Evolutionary conservation across 2,797 vertebrate species (phyloP), one percentile per base, ranked within the genome.

Genomic region (Coracias cyanogaster): DNA sequence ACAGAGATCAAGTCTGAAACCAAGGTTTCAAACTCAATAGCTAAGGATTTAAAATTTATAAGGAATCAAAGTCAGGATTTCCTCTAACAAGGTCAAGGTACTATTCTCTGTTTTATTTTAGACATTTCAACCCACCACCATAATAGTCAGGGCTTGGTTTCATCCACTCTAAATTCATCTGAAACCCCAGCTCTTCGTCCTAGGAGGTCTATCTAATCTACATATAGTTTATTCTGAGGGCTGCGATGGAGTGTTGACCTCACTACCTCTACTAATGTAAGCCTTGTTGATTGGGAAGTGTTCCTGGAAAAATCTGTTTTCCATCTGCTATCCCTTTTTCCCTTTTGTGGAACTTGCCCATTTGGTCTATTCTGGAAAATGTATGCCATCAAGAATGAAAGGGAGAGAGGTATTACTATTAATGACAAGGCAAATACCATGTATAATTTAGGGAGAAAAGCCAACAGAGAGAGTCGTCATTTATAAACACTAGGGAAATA

Each of bases 401-500:
- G 20, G 46, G 55, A 89, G 49, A 76, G 33, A 74, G 65, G 78
- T 43, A 57, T 33, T n/a, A 29, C 71, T 82, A 54, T 61, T 90
- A 86, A 71, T 72, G 87, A 39, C 35, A 72, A 39, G 39, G 33
- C 22, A 94, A 94, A 90, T 86, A 22, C 12, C 20, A 12, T 64
- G 55, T 81, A 88, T 49, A 80, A 22, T 22, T 17, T 41, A 52
- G 51, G 25, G 45, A 48, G 55, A 37, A 91, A 96, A 96, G 18
- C 5, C 58, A 69, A 43, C 60, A 62, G 10, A 89, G 7, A 69
- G 8, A 69, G 9, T 10, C 90, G 74, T 33, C 74, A 82, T 76
- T 91, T 94, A 93, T 61, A 93, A 96, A 82, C 69, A 43, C 66
- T 25, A 65, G 29, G 41, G 29, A 85, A 95, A 92, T 70, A 69